Evolutionary conservation across 2,888 invertebrate species (phyloP).

Genomic region (Petrolisthes cinctipes): DNA sequence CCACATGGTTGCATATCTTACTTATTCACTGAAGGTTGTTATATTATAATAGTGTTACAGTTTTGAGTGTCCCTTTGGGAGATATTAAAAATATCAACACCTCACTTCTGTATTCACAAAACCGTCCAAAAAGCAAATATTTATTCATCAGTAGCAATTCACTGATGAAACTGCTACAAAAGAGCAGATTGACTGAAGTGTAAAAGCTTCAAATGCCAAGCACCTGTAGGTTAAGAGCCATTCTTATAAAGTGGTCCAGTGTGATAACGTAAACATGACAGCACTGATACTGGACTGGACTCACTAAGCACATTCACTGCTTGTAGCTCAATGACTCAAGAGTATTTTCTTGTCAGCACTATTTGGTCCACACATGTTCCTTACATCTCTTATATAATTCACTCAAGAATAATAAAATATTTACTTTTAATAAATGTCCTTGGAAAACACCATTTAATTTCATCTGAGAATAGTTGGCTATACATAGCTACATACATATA

Average conservation of each 20-base stretch:
- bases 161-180: not conserved
- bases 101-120: not conserved
- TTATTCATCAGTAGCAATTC: not conserved
- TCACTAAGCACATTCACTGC: no score
- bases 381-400: not conserved
- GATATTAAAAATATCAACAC: not conserved
- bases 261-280: no score
- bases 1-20: not conserved
- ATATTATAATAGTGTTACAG: not conserved
- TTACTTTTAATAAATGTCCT: not conserved
- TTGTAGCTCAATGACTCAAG: not conserved
- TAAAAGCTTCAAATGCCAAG: not conserved
- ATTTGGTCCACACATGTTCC: not conserved
- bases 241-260: not conserved
- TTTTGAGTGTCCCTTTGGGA: not conserved
- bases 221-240: not conserved
- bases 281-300: no score
- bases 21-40: not conserved
- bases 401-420: conserved; percentile 10
- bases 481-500: conserved; percentile 4
- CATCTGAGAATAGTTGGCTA: not conserved
- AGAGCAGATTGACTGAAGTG: not conserved
- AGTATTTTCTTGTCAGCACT: not conserved
- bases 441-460: not conserved
- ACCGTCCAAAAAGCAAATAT: not conserved